Evolutionary conservation across 2,797 vertebrate species (phyloP).

Genomic region (Anolis apletophallus): DNA sequence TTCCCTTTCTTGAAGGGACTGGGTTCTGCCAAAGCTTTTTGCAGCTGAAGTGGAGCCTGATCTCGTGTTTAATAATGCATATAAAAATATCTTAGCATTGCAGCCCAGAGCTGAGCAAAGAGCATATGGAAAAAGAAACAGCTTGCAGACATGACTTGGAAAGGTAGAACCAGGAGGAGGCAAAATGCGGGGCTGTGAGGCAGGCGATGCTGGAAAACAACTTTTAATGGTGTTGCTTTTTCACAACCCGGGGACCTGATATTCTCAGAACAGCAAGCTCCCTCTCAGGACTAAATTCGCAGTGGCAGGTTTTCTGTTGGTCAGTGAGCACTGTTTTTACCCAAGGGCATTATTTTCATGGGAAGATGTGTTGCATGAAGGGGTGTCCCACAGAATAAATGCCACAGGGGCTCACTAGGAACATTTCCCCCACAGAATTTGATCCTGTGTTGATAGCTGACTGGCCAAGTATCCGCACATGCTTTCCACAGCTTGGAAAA

Average conservation of each 20-base stretch:
- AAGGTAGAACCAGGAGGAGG: slow-evolving; percentile 3
- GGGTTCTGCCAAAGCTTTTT: slow-evolving; percentile 26
- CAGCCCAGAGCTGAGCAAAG: slow-evolving; percentile 9
- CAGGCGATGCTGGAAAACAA: slow-evolving; percentile 7
- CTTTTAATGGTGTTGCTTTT: background rate
- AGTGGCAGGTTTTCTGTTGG: background rate
- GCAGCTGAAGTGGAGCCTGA: slow-evolving; percentile 35
- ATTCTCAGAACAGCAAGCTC: background rate
- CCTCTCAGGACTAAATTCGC: background rate
- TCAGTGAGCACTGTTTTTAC: background rate
- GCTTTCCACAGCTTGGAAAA: no score
- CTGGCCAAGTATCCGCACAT: background rate
- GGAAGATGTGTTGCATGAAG: background rate
- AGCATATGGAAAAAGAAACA: slow-evolving; percentile 17
- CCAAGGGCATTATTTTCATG: background rate
- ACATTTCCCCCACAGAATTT: background rate
- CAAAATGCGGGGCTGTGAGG: slow-evolving; percentile 18
- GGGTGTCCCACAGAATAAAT: background rate
- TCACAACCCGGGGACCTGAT: background rate
- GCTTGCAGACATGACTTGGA: slow-evolving; percentile 4
- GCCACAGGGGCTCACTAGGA: background rate
- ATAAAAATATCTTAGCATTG: slow-evolving; percentile 28
- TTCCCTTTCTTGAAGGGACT: slow-evolving; percentile 11
- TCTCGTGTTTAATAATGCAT: slow-evolving; percentile 40
- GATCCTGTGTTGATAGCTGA: background rate